These are phyloP conservation scores for Leucophenga varia DNA, from an alignment of 1,140 invertebrate species.

Conservation along the genomic window DNA sequence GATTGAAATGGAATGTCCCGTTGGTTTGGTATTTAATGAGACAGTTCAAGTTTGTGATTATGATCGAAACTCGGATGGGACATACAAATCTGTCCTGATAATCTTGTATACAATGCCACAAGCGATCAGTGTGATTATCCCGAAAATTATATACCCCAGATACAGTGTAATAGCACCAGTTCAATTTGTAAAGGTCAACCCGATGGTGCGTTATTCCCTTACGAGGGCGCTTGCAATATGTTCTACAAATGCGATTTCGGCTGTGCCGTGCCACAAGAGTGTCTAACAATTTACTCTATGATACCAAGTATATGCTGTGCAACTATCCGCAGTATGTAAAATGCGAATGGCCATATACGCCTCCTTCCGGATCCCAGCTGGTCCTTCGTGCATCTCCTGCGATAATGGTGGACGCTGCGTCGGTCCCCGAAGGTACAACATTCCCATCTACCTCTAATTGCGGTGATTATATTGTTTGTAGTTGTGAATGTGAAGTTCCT, in stretches of 20 bases:
- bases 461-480: conserved; percentile 22
- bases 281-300: conserved; percentile 32
- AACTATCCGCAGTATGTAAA: conserved; percentile 24
- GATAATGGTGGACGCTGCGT: conserved; percentile 32
- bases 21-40: conserved; percentile 21
- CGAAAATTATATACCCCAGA: conserved; percentile 24
- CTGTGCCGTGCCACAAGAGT: conserved; percentile 33
- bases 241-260: conserved; percentile 41
- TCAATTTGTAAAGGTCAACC: conserved; percentile 21
- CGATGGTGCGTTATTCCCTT: conserved; percentile 29
- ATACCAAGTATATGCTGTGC: conserved; percentile 1
- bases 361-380: conserved; percentile 32
- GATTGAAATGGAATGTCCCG: conserved; percentile 29
- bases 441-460: conserved; percentile 24
- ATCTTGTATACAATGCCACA: conserved; percentile 33
- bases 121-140: conserved; percentile 30
- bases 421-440: conserved; percentile 14
- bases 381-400: conserved; percentile 35
- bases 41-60: conserved; percentile 21
- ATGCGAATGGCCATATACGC: conserved; percentile 25
- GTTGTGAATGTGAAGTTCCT: conserved; percentile 41
- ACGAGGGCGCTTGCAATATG: conserved; percentile 30
- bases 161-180: conserved; percentile 19
- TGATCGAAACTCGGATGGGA: background rate
- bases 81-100: conserved; percentile 17